These are phyloP conservation scores for Nyctibius bracteatus DNA, from an alignment of 2,113 vertebrate genomes.

Conservation along the genomic window DNA sequence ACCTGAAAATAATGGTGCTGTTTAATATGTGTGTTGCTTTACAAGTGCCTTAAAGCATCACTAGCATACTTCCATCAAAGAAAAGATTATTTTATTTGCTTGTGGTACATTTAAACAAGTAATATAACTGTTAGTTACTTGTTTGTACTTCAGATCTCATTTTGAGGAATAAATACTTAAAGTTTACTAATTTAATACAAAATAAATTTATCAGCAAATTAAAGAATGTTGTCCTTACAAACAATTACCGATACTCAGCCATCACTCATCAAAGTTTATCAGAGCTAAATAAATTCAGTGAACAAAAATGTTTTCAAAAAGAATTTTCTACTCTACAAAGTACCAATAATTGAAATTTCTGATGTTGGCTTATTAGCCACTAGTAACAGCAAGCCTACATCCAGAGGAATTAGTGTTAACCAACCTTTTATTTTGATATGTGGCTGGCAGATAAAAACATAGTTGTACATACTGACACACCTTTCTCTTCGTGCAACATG, in stretches of 20 bases:
- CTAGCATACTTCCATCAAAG: neutral
- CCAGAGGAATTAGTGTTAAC: neutral
- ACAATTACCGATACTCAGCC: neutral
- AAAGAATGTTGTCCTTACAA: neutral
- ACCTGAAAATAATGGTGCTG: neutral
- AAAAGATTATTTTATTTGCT: neutral
- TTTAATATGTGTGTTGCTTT: neutral
- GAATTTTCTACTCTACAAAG: neutral
- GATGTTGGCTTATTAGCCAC: neutral
- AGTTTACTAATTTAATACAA: neutral
- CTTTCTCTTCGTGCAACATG: neutral
- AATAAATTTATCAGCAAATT: neutral
- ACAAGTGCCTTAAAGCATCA: neutral
- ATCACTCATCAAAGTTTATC: neutral
- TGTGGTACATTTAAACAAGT: neutral
- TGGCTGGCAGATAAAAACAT: neutral
- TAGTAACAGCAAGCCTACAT: neutral
- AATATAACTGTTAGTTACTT: neutral
- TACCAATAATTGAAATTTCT: neutral
- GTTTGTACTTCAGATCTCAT: neutral
- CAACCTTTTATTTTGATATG: neutral
- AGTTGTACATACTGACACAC: neutral
- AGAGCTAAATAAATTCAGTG: neutral
- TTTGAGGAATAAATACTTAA: neutral
- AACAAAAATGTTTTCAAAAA: neutral